phyloP scores from a whole-genome alignment of 92 coral and sea anemone genomes.

The Siderastrea radians region DNA sequence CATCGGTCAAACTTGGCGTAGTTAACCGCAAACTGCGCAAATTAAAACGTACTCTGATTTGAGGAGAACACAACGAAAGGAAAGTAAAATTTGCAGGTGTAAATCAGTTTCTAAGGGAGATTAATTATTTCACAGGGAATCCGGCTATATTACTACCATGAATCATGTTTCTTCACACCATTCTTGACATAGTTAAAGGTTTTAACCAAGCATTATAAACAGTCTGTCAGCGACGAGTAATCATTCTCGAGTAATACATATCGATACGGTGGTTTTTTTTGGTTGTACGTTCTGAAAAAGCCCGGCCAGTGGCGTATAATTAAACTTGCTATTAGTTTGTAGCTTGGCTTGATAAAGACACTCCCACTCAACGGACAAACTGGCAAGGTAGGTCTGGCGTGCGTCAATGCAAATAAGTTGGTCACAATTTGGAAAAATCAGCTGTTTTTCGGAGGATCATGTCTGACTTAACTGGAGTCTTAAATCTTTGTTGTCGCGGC shows the following conservation, averaged over 20 bases:
- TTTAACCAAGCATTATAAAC: too few species aligned
- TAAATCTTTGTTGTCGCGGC: not conserved
- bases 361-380: conserved; percentile 5
- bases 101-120: not conserved
- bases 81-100: not conserved
- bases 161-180: too few species aligned
- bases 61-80: not conserved
- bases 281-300: not conserved
- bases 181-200: too few species aligned
- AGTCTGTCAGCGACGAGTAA: too few species aligned
- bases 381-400: not conserved
- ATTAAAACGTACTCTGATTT: not conserved
- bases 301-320: not conserved
- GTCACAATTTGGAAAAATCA: not conserved
- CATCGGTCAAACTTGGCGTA: not conserved
- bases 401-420: conserved; percentile 19
- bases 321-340: not conserved
- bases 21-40: not conserved
- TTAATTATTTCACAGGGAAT: not conserved
- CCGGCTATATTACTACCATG: too few species aligned
- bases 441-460: not conserved
- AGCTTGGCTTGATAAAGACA: not conserved
- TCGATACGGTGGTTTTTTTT: not conserved
- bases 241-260: too few species aligned
- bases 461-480: not conserved